Evolutionary conservation across 2,888 invertebrate species (phyloP).

Genomic region (Laothoe populi): DNA sequence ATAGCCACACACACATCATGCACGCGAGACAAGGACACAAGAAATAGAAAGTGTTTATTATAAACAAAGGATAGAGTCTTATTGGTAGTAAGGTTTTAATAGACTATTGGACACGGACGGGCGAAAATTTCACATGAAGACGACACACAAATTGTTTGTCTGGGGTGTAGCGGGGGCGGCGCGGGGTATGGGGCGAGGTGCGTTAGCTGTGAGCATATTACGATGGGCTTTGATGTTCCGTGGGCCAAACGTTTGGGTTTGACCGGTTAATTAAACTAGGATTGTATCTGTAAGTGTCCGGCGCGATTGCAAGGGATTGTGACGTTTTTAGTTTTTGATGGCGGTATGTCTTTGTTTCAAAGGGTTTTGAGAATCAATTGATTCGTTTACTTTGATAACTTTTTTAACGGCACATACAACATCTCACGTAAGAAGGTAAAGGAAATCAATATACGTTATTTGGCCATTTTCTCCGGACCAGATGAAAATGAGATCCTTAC

Average conservation of each 20-base stretch:
- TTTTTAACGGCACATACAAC: too few relatives aligned
- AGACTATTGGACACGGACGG: constrained; percentile 65
- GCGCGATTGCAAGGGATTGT: constrained; percentile 51
- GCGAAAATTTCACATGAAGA: constrained; percentile 63
- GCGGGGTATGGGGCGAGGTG: constrained; percentile 64
- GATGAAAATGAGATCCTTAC: too few relatives aligned
- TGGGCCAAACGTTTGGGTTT: constrained; percentile 57
- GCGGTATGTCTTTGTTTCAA: constrained; percentile 35
- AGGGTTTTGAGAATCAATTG: constrained; percentile 25
- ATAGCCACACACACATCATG: constrained; percentile 38
- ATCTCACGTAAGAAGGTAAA: too few relatives aligned
- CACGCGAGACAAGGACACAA: constrained; percentile 49
- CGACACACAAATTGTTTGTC: constrained; percentile 50
- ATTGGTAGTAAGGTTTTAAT: constrained; percentile 76
- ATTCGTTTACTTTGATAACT: neutral
- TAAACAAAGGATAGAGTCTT: constrained; percentile 83
- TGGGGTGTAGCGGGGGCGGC: constrained; percentile 52
- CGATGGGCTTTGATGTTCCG: constrained; percentile 81
- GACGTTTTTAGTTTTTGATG: constrained; percentile 53
- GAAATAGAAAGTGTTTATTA: constrained; percentile 80
- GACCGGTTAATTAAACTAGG: constrained; percentile 71
- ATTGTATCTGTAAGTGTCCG: constrained; percentile 47
- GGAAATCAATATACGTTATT: too few relatives aligned
- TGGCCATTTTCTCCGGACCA: neutral
- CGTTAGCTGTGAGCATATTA: constrained; percentile 79